Evolutionary conservation across 2,797 vertebrate genomes (phyloP).

Genomic region (Cyprinella venusta): DNA sequence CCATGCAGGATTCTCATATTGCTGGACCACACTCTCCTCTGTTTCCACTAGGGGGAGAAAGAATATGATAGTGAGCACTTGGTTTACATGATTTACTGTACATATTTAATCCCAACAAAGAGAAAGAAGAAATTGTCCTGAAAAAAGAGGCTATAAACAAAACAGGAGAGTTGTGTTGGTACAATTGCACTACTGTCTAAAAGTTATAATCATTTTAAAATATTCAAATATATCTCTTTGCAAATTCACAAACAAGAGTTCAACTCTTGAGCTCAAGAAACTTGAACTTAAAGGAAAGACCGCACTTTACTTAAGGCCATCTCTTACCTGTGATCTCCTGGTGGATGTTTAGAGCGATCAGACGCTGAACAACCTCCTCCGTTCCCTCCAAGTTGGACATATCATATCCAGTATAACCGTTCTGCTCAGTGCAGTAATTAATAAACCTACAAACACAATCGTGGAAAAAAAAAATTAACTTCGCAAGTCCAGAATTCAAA

Average conservation of each 20-base stretch:
- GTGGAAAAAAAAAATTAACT: background rate
- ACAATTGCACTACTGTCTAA: background rate
- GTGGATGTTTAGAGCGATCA: slow-evolving; percentile 49
- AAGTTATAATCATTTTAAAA: background rate
- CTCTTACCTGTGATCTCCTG: slow-evolving; percentile 25
- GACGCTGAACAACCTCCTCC: slow-evolving; percentile 46
- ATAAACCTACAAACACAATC: slow-evolving; percentile 70
- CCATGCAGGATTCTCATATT: slow-evolving; percentile 57
- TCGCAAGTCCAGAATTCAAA: background rate
- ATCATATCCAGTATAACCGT: slow-evolving; percentile 65
- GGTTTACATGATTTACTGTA: background rate
- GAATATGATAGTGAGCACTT: slow-evolving; percentile 50
- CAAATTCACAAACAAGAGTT: background rate
- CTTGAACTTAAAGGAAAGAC: background rate
- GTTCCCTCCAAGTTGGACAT: slow-evolving; percentile 43
- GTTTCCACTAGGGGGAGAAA: slow-evolving; percentile 52
- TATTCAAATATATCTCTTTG: background rate
- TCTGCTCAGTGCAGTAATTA: slow-evolving; percentile 68
- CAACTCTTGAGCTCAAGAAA: background rate
- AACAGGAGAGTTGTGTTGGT: background rate
- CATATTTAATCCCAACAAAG: slow-evolving; percentile 36
- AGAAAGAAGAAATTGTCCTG: background rate
- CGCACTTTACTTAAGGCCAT: background rate
- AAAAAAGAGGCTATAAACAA: background rate
- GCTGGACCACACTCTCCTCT: slow-evolving; percentile 56